Conservation (phyloP, 2,113 vertebrate genomes). For the Mustela lutreola region DNA sequence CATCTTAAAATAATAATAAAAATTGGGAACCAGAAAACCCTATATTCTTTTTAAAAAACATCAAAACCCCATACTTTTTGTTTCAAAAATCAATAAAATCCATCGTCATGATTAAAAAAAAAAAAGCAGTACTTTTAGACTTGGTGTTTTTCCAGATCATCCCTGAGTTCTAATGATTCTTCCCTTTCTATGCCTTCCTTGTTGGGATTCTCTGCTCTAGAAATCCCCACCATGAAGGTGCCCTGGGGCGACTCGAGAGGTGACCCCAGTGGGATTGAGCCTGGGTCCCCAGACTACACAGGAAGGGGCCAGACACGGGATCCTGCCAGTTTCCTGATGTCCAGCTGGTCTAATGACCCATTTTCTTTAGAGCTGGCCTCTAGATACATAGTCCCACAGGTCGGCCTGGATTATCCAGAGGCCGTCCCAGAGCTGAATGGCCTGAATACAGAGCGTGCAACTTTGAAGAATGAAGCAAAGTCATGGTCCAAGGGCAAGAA, state of each 20-base stretch:
- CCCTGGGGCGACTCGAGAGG: background rate
- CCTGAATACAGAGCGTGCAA: fast-evolving
- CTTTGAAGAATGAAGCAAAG: background rate
- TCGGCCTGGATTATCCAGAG: background rate
- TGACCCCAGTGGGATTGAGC: background rate
- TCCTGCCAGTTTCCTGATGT: background rate
- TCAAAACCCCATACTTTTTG: background rate
- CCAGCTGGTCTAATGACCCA: fast-evolving
- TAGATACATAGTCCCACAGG: fast-evolving
- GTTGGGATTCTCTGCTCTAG: background rate
- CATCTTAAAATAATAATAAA: background rate
- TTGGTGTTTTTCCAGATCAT: background rate
- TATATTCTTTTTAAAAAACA: background rate
- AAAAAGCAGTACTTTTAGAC: background rate
- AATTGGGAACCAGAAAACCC: background rate
- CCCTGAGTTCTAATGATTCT: background rate
- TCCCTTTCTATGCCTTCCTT: background rate
- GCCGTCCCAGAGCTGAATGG: background rate
- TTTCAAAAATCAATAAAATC: background rate
- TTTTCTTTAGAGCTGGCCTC: background rate
- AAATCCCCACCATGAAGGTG: background rate
- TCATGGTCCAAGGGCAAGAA: too few species aligned
- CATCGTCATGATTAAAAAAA: background rate
- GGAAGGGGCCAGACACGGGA: background rate
- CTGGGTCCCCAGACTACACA: fast-evolving